Percentiles rank a stretch among this genome's conserved stretches.
Evolutionary conservation across 2,797 vertebrate species (phyloP).

Genomic region (Scomberomorus guttatus): DNA sequence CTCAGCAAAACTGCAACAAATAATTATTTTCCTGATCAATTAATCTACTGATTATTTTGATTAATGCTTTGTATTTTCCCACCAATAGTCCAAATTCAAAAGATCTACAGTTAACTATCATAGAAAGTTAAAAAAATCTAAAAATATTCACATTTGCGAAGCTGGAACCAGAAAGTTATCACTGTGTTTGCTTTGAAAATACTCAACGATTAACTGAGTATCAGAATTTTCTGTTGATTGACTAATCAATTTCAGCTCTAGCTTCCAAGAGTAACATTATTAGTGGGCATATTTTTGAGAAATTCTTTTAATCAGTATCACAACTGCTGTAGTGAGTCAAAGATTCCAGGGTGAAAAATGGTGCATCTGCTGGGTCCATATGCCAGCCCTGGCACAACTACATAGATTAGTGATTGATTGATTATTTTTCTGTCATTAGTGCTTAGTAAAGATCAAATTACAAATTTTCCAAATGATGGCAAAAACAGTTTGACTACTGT

Average conservation of each 20-base stretch:
- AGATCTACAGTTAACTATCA: not conserved
- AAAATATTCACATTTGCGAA: too few species aligned
- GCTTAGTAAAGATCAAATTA: conserved; percentile 16
- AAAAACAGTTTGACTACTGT: conserved; percentile 24
- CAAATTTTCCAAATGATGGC: conserved; percentile 10
- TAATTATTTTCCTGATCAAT: not conserved
- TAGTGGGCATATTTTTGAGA: too few species aligned
- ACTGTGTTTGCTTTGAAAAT: too few species aligned
- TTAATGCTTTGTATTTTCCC: not conserved
- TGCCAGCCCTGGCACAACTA: not conserved
- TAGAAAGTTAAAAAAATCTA: not conserved
- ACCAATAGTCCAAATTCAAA: not conserved
- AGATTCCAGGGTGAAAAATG: not conserved
- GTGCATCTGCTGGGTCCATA: not conserved
- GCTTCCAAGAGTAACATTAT: not conserved
- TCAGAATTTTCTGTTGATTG: not conserved
- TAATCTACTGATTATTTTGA: not conserved
- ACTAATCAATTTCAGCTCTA: not conserved
- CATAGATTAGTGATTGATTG: not conserved
- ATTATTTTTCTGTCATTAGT: not conserved
- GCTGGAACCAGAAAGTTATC: too few species aligned
- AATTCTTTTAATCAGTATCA: not conserved
- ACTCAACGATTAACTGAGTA: too few species aligned
- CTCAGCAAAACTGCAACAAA: too few species aligned
- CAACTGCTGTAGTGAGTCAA: not conserved